Evolutionary conservation across 2,113 vertebrate genomes (phyloP).

Genomic region (Polypterus senegalus): DNA sequence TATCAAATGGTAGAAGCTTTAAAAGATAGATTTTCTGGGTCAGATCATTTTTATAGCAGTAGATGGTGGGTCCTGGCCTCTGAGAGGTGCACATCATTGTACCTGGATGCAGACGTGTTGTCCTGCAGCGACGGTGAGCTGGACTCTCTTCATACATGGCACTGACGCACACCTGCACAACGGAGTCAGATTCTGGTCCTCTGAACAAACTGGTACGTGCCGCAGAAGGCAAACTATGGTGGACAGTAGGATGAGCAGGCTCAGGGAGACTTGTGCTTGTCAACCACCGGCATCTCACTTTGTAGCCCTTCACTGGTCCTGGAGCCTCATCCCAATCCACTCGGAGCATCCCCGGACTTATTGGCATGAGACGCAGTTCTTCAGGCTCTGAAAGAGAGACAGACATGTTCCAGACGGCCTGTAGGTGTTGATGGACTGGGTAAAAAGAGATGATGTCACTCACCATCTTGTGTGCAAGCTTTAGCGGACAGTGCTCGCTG

Average conservation of each 20-base stretch:
- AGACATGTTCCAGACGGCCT: not conserved
- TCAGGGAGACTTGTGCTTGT: conserved; percentile 12
- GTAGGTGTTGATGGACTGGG: not conserved
- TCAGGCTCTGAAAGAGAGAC: conserved; percentile 31
- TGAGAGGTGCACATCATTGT: not conserved
- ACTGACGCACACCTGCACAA: conserved; percentile 55
- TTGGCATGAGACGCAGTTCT: conserved; percentile 50
- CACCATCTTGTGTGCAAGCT: conserved; percentile 72
- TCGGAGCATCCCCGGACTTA: conserved; percentile 49
- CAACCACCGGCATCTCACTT: conserved; percentile 57
- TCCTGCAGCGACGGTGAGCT: conserved; percentile 57
- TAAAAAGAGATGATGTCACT: conserved; percentile 13
- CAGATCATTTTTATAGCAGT: too few species aligned
- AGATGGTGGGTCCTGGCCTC: not conserved
- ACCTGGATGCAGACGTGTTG: conserved; percentile 48
- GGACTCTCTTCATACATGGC: conserved; percentile 52
- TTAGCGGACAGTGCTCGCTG: conserved; percentile 78
- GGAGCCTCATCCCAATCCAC: conserved; percentile 55
- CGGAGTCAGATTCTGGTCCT: conserved; percentile 20
- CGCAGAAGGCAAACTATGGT: conserved; percentile 45
- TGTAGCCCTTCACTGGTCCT: conserved; percentile 56
- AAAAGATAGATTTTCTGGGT: too few species aligned
- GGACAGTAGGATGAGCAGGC: conserved; percentile 42
- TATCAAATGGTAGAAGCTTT: not conserved
- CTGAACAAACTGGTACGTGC: conserved; percentile 41